phyloP scores from a whole-genome alignment of 2,888 invertebrate genomes.

The Plemyria rubiginata region DNA sequence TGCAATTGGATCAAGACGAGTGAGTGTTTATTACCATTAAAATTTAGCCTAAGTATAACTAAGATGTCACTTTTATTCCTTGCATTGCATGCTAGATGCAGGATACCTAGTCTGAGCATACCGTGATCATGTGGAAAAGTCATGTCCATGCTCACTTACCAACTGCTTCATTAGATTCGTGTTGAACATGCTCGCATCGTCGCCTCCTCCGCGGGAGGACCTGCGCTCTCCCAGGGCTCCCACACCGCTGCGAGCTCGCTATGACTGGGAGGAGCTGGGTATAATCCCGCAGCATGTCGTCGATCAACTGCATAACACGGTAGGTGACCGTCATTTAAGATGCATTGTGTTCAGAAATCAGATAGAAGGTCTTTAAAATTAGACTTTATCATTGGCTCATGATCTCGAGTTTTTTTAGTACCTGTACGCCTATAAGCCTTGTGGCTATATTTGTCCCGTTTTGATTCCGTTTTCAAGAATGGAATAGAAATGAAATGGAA shows the following conservation, averaged over 20 bases:
- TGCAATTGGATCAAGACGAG: conserved; percentile 77
- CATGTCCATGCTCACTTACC: neutral
- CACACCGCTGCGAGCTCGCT: conserved; percentile 65
- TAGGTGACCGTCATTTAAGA: conserved; percentile 76
- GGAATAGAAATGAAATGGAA: too few species aligned
- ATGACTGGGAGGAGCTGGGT: conserved; percentile 86
- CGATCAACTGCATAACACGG: conserved; percentile 89
- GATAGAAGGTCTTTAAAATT: too few species aligned
- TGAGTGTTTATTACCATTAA: conserved; percentile 51
- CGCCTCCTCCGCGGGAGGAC: conserved; percentile 59
- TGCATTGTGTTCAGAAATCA: neutral
- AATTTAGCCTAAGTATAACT: conserved; percentile 38
- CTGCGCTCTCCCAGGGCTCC: conserved; percentile 64
- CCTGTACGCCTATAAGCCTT: too few species aligned
- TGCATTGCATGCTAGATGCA: too few species aligned
- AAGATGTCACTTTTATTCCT: neutral
- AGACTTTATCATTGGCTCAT: too few species aligned
- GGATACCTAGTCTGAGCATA: too few species aligned
- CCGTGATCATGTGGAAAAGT: neutral
- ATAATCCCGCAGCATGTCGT: conserved; percentile 86
- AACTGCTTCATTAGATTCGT: conserved; percentile 60
- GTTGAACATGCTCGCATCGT: conserved; percentile 69
- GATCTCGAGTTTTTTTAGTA: too few species aligned
- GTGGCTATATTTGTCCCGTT: too few species aligned
- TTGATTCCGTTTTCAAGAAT: too few species aligned